Base-by-base conservation (phyloP, 2,888 invertebrate species). In the Pandemis corylana region DNA sequence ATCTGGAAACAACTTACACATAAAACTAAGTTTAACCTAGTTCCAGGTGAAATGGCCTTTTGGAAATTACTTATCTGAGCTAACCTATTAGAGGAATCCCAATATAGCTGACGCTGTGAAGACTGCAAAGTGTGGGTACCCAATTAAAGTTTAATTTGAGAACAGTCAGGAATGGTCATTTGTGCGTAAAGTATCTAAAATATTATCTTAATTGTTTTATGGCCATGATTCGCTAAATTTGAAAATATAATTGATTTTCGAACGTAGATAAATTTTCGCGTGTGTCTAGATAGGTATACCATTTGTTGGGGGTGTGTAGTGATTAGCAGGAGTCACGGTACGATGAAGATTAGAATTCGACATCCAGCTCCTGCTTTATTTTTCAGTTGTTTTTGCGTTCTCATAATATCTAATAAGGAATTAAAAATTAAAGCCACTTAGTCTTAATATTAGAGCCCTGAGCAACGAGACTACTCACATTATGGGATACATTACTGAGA, bases 21-120 rank as follows among this genome's bases (percentile, higher is more conserved):
- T 87, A 85, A 85, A 88, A 87, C 85, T 85, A 83, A 85, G 80
- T 87, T 89, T 86, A 89, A 86, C 88, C 86, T 81, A 89, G 83
- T 89, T 88, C 76, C 80, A 72, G 77, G 79, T 77, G 77, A 78
- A 80, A 83, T 79, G 77, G 81, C 83, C 84, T 83, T 86, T 85
- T 82, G 78, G 83, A 83, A 78, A 80, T 80, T 80, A 78, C 78
- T 78, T 79, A 79, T 79, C 80, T 80, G 80, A 83, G 81, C 81
- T 80, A 36, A 36, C 28, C 28, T 82, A 83, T 80, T 77, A 76
- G 78, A 78, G 68, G 42, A 62, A 73, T 64, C 10, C 63, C 42
- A 53, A 63, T 42, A 56, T 56, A 49, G 53, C 44, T 68, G 63
- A 62, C 49, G 28, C 28, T 59, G 59, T 28, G 28, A 59, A 28